Evolutionary conservation across 2,113 vertebrate species (phyloP).

Genomic region (Melanocharis versteri): DNA sequence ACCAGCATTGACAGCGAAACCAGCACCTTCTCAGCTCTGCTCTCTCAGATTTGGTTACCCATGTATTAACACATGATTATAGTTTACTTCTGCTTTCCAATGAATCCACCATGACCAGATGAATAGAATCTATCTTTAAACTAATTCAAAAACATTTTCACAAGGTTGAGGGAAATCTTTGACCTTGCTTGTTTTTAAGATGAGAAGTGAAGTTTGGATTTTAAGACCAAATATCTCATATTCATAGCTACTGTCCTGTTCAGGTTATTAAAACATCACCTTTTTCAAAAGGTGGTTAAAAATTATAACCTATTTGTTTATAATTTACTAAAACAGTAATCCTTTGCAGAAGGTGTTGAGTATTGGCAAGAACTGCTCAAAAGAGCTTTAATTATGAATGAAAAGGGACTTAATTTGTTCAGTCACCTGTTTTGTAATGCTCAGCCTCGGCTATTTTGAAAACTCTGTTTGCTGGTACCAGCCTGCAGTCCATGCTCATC

Average conservation of each 20-base stretch:
- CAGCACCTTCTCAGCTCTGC: background rate
- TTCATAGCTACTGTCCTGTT: background rate
- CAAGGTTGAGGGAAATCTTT: background rate
- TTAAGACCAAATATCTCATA: background rate
- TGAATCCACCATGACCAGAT: background rate
- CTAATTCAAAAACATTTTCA: background rate
- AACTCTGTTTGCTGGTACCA: background rate
- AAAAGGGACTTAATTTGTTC: background rate
- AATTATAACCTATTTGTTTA: background rate
- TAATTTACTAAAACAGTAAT: background rate
- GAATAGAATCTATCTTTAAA: background rate
- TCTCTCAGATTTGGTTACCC: background rate
- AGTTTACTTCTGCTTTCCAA: background rate
- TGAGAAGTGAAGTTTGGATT: background rate
- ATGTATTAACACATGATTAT: background rate
- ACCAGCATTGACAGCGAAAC: background rate
- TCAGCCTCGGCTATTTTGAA: background rate
- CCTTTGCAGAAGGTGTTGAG: background rate
- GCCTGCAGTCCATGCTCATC: background rate
- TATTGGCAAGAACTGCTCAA: background rate
- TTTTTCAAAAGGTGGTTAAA: background rate
- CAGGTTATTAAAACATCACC: background rate
- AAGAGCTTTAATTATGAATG: background rate
- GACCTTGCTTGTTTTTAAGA: background rate
- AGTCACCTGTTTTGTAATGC: background rate